Percentiles rank a stretch among this genome's conserved stretches.
phyloP scores from a whole-genome alignment of 2,888 invertebrate species.

The Punctoribates punctum region DNA sequence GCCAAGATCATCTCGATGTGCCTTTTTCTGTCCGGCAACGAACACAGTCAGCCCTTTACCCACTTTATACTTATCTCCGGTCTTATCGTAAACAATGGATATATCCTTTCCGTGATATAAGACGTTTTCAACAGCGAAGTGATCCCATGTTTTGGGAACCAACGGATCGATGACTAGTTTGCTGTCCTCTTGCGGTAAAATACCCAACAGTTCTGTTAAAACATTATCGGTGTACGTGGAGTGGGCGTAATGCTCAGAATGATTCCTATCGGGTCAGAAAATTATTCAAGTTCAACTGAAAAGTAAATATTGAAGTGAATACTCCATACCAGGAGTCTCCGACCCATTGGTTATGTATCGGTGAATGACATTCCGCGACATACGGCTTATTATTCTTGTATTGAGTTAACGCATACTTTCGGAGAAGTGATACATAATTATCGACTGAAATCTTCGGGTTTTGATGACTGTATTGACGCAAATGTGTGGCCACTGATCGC shows the following conservation, averaged over 20 bases:
- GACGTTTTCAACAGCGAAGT: background rate
- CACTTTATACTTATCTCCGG: conserved; percentile 9
- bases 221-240: conserved; percentile 13
- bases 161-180: background rate
- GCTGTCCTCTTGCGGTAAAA: background rate
- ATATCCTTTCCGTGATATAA: conserved; percentile 1
- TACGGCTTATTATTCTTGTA: conserved; percentile 7
- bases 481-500: background rate
- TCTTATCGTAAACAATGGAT: background rate
- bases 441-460: conserved; percentile 3
- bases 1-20: background rate
- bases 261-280: background rate
- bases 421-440: background rate
- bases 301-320: background rate
- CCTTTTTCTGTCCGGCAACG: background rate
- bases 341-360: background rate
- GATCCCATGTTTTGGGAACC: background rate
- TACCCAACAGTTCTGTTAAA: background rate
- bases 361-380: conserved; percentile 27
- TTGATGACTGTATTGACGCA: conserved; percentile 1
- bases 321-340: background rate
- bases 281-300: background rate
- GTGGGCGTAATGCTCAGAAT: conserved; percentile 17
- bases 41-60: background rate
- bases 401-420: conserved; percentile 9